phyloP scores from a whole-genome alignment of 2,888 invertebrate genomes.

The Sesia apiformis region DNA sequence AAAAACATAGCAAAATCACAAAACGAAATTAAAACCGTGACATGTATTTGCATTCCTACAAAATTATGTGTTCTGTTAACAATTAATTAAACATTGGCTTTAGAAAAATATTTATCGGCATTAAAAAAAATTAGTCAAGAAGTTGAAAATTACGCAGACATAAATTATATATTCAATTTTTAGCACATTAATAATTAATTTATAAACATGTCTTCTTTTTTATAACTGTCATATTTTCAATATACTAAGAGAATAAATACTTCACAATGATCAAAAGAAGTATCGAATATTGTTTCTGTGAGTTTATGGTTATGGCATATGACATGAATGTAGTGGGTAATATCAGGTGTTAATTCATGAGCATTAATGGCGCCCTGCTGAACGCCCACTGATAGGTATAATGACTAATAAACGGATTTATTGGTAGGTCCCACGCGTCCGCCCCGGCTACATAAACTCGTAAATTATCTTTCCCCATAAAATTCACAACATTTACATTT shows the following conservation, averaged over 20 bases:
- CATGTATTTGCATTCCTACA: not conserved
- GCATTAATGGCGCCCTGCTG: constrained; percentile 29
- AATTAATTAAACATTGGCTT: too few relatives aligned
- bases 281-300: not conserved
- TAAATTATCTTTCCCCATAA: constrained; percentile 24
- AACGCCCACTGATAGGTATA: constrained; percentile 19
- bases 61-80: not conserved
- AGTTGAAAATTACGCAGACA: too few relatives aligned
- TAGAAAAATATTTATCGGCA: too few relatives aligned
- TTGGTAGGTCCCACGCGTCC: constrained; percentile 19
- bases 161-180: too few relatives aligned
- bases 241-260: too few relatives aligned
- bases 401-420: constrained; percentile 32
- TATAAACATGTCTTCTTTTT: too few relatives aligned
- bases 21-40: not conserved
- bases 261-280: not conserved
- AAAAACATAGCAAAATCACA: not conserved
- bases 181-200: too few relatives aligned
- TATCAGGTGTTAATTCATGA: constrained; percentile 43
- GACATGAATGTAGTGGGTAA: constrained; percentile 8
- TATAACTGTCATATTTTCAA: too few relatives aligned
- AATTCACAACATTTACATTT: constrained; percentile 25
- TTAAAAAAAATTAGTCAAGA: too few relatives aligned
- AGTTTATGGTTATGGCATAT: constrained; percentile 5
- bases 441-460: constrained; percentile 24